Percentiles rank a stretch among this genome's conserved stretches.
These are phyloP conservation scores for Caloenas nicobarica DNA, from an alignment of 2,113 vertebrate species.

Conservation along the genomic window DNA sequence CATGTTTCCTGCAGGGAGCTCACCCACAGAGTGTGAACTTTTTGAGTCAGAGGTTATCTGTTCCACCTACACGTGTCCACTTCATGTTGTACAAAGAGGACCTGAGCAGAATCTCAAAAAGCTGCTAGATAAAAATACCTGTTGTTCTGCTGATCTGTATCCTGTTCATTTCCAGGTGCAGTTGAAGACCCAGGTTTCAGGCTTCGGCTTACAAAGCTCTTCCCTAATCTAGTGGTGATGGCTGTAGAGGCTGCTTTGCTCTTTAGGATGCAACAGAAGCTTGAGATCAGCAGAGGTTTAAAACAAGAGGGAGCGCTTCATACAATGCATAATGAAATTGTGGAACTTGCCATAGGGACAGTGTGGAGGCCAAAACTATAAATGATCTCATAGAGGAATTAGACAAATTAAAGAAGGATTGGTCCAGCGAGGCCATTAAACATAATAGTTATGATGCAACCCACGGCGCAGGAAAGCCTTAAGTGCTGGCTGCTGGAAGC, in stretches of 20 bases:
- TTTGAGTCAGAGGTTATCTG: background rate
- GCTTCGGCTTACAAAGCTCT: background rate
- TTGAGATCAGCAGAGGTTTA: background rate
- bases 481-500: constrained; percentile 33
- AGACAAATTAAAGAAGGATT: constrained; percentile 54
- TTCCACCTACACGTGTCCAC: rapidly evolving
- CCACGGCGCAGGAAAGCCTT: constrained; percentile 9
- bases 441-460: constrained; percentile 52
- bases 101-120: background rate
- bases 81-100: background rate
- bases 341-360: constrained; percentile 2
- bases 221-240: background rate
- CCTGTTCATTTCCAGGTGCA: background rate
- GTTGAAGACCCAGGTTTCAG: background rate
- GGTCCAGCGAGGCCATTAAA: constrained; percentile 48
- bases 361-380: background rate
- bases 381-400: constrained; percentile 49
- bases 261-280: background rate
- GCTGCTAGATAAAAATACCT: background rate
- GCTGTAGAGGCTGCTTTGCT: background rate
- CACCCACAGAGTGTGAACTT: background rate
- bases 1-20: background rate
- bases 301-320: background rate
- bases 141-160: background rate
- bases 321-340: background rate